phyloP scores from a whole-genome alignment of 2,888 invertebrate genomes.

The Synanthedon andrenaeformis region DNA sequence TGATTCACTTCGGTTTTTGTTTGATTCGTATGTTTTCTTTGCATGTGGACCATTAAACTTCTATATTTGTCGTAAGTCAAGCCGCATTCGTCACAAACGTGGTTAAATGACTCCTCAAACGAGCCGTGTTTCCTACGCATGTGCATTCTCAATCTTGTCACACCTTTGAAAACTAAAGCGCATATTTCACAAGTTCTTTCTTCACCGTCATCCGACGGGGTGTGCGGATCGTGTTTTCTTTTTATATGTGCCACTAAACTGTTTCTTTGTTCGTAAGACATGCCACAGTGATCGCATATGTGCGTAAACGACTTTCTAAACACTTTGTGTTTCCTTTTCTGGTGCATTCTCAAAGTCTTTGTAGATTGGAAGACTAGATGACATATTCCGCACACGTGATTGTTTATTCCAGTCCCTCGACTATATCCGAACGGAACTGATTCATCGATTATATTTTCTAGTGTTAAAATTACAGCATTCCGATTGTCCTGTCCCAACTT shows the following conservation, averaged over 20 bases:
- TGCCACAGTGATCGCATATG: slow-evolving; percentile 48
- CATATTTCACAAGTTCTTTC: slow-evolving; percentile 54
- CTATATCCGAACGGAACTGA: slow-evolving; percentile 13
- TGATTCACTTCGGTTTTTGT: slow-evolving; percentile 29
- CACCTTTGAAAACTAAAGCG: slow-evolving; percentile 54
- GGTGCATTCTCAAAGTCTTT: slow-evolving; percentile 47
- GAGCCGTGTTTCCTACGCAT: slow-evolving; percentile 54
- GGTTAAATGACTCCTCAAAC: slow-evolving; percentile 45
- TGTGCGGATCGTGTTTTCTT: slow-evolving; percentile 47
- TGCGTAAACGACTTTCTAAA: slow-evolving; percentile 42
- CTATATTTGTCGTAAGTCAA: slow-evolving; percentile 53
- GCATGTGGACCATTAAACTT: slow-evolving; percentile 48
- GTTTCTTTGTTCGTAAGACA: slow-evolving; percentile 53
- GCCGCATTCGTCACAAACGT: slow-evolving; percentile 45
- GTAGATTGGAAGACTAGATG: slow-evolving; percentile 50
- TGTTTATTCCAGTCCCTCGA: slow-evolving; percentile 7
- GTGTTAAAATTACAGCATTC: slow-evolving; percentile 45
- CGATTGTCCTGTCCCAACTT: slow-evolving; percentile 40
- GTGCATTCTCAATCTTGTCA: slow-evolving; percentile 46
- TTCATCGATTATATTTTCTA: slow-evolving; percentile 39
- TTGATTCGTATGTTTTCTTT: slow-evolving; percentile 39
- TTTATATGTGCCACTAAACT: slow-evolving; percentile 52
- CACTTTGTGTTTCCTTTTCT: slow-evolving; percentile 45
- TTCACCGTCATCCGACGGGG: slow-evolving; percentile 32
- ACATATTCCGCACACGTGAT: slow-evolving; percentile 47